Evolutionary conservation across 92 coral and sea anemone genomes (phyloP).

Genomic region (Umimayanthus kanabou): DNA sequence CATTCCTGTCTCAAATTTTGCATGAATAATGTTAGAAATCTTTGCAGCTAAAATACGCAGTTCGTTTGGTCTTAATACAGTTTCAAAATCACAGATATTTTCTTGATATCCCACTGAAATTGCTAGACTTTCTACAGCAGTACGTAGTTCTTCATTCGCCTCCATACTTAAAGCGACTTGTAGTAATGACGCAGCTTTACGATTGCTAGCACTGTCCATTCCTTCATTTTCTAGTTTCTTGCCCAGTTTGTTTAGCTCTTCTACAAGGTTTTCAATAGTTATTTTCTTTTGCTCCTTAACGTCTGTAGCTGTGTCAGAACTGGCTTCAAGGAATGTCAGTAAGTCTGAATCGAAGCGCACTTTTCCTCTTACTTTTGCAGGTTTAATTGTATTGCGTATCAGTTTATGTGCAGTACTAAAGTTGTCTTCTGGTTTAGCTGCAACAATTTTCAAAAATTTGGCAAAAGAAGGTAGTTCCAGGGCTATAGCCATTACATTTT

Average conservation of each 20-base stretch:
- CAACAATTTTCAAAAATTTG: neutral
- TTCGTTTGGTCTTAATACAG: neutral
- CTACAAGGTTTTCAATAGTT: neutral
- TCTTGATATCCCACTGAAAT: neutral
- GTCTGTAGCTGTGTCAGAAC: neutral
- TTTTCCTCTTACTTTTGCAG: constrained; percentile 8
- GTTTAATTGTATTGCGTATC: neutral
- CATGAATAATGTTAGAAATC: neutral
- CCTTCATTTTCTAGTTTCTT: constrained; percentile 16
- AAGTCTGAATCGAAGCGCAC: neutral
- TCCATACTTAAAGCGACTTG: neutral
- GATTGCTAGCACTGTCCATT: constrained; percentile 2
- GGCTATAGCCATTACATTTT: neutral
- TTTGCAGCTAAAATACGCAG: neutral
- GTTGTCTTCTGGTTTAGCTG: neutral
- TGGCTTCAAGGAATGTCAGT: neutral
- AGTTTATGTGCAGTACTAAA: neutral
- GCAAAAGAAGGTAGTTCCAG: neutral
- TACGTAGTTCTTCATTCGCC: neutral
- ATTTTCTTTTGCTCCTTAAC: neutral
- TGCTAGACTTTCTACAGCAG: neutral
- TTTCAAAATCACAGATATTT: neutral
- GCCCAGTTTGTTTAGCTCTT: constrained; percentile 14
- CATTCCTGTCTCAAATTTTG: neutral
- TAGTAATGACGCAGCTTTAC: neutral